Percentiles rank a stretch among this genome's conserved stretches.
Conservation (phyloP, 1,140 invertebrate genomes). For the Leptoteleia sp. region DNA sequence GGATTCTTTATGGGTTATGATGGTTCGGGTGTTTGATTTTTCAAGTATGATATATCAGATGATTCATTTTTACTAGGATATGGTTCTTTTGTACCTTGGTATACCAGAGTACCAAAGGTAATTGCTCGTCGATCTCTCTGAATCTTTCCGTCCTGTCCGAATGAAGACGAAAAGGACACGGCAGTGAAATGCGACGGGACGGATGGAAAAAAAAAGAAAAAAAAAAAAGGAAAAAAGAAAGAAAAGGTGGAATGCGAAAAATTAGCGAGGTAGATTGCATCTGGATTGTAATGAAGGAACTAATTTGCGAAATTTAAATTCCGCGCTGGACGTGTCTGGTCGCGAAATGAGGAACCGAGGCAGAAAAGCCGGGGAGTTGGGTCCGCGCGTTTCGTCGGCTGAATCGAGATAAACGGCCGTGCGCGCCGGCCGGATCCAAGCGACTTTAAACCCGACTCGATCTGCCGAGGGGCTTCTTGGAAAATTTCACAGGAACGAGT, state of each 20-base stretch:
- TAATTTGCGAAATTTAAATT: conserved; percentile 82
- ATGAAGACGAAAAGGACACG: no score
- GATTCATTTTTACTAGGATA: no score
- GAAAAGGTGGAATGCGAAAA: conserved; percentile 58
- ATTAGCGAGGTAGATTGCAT: conserved; percentile 73
- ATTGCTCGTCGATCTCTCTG: no score
- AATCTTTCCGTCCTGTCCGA: no score
- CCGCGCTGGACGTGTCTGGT: conserved; percentile 74
- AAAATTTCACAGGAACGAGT: conserved; percentile 69
- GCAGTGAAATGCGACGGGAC: no score
- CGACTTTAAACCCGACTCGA: conserved; percentile 54
- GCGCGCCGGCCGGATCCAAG: conserved; percentile 49
- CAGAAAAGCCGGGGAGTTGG: conserved; percentile 28
- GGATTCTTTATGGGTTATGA: no score
- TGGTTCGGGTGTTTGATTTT: no score
- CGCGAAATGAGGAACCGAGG: conserved; percentile 52
- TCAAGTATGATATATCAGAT: no score
- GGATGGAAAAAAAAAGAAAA: no score
- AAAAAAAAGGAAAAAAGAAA: conserved; percentile 7
- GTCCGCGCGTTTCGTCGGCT: conserved; percentile 41
- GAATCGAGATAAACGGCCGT: conserved; percentile 65
- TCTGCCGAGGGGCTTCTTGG: conserved; percentile 70
- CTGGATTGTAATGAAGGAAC: conserved; percentile 80
- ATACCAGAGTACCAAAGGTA: no score
- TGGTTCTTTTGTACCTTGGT: no score